Conservation (phyloP, 2,797 vertebrate genomes). For the Streptopelia turtur region DNA sequence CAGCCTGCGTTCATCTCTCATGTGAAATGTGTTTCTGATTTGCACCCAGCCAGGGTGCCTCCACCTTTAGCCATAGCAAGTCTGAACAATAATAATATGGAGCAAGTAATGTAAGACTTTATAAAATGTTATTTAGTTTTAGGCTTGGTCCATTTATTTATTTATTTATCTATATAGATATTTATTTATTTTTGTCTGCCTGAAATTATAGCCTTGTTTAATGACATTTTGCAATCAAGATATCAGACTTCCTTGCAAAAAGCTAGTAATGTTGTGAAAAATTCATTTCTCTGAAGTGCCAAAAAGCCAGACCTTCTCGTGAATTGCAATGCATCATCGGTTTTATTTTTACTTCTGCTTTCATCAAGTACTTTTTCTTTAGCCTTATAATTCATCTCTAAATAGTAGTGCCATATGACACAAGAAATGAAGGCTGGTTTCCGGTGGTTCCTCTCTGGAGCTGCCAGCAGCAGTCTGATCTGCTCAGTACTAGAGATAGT, state of each 20-base stretch:
- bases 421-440: not conserved
- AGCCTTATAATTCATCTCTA: constrained; percentile 37
- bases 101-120: not conserved
- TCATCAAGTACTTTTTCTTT: constrained; percentile 31
- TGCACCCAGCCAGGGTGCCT: not conserved
- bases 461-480: not conserved
- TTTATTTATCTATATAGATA: not conserved
- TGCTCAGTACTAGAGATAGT: not conserved
- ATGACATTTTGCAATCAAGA: not conserved
- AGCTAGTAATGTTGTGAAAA: not conserved
- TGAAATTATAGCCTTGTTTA: not conserved
- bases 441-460: not conserved
- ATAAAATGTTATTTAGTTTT: not conserved
- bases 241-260: not conserved
- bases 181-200: not conserved
- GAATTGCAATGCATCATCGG: not conserved
- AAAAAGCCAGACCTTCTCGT: not conserved
- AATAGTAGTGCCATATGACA: constrained; percentile 24
- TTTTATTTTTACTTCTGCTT: constrained; percentile 61
- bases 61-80: not conserved
- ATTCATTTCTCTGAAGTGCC: not conserved
- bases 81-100: not conserved
- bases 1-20: not conserved
- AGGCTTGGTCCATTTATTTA: fast-evolving
- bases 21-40: not conserved